Base-by-base conservation (phyloP, 2,113 vertebrate genomes). In the Emberiza fucata region DNA sequence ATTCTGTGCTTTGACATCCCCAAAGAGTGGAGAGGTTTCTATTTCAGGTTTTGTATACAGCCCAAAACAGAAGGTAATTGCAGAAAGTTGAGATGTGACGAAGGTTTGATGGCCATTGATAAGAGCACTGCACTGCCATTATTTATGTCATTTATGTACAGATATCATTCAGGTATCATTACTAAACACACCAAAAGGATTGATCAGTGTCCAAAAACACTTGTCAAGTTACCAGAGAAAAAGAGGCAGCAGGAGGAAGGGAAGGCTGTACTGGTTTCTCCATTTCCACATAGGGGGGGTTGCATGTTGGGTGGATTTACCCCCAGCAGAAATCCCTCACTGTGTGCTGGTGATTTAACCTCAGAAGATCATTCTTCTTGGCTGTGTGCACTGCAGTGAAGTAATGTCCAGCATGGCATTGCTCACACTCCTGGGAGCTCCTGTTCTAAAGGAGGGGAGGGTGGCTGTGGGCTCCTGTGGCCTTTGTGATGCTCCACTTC, bases 241-340 rank as follows among this genome's bases (percentile, higher is more conserved):
- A 73, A 27, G 47, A 70, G 60, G 27, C 42, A 39, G 66, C 53
- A 59, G 50, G 31, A 82, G 54, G 37, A 68, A 87, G 25, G 37
- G 45, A 56, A 79, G 57, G 89, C 35, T 77, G 76, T 80, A 40
- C 70, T 66, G 39, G 18, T 82, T 82, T 70, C 39, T 69, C 47
- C 71, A 10, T 81, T 76, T 85, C 45, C 45, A 28, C 45, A 0
- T 6, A n/a, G 8, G 47, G 10, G 9, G 61, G 9, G 4, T 79
- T 65, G 45, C 0, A 0, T 66, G 15, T 60, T 47, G 31, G 47
- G 47, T 0, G 0, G 28, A 39, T 80, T 65, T 60, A 80, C 14
- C 57, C 64, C 39, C 22, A 25, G 51, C 50, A 78, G 37, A 81
- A 91, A 48, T 40, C 14, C 3, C 0, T 65, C 3, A 1, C 68